These are phyloP conservation scores for Amphibalanus amphitrite DNA, from an alignment of 1,140 invertebrate species.

Conservation along the genomic window DNA sequence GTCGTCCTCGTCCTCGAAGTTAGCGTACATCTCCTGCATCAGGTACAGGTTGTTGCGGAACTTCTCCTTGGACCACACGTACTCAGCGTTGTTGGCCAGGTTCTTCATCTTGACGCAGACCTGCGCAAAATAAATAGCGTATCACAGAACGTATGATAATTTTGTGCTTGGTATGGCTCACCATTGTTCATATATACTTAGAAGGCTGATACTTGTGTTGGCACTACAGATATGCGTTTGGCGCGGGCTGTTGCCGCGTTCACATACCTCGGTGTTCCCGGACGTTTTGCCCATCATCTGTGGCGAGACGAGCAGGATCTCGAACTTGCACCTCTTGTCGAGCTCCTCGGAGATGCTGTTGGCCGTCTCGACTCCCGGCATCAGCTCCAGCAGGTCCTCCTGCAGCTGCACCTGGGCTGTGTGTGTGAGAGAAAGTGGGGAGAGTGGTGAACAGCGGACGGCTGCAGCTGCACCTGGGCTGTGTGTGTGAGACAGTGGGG, in stretches of 20 bases:
- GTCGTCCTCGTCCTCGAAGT: slow-evolving; percentile 35
- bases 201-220: too few species aligned
- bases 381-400: slow-evolving; percentile 37
- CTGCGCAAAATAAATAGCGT: too few species aligned
- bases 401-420: slow-evolving; percentile 35
- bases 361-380: slow-evolving; percentile 39
- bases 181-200: too few species aligned
- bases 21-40: slow-evolving; percentile 46
- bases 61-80: slow-evolving; percentile 37
- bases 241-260: too few species aligned
- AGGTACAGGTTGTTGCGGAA: slow-evolving; percentile 39
- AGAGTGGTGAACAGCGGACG: too few species aligned
- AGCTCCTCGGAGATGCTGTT: slow-evolving; percentile 41
- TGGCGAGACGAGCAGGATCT: slow-evolving; percentile 38
- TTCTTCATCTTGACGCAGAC: slow-evolving; percentile 39
- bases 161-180: too few species aligned
- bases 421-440: too few species aligned
- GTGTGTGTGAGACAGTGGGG: too few species aligned
- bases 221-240: too few species aligned
- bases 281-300: slow-evolving; percentile 33
- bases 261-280: slow-evolving; percentile 30
- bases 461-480: too few species aligned
- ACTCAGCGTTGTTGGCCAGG: slow-evolving; percentile 35
- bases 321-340: slow-evolving; percentile 38
- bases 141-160: too few species aligned